Base-by-base conservation (phyloP, 2,888 invertebrate species). In the Phania funesta region DNA sequence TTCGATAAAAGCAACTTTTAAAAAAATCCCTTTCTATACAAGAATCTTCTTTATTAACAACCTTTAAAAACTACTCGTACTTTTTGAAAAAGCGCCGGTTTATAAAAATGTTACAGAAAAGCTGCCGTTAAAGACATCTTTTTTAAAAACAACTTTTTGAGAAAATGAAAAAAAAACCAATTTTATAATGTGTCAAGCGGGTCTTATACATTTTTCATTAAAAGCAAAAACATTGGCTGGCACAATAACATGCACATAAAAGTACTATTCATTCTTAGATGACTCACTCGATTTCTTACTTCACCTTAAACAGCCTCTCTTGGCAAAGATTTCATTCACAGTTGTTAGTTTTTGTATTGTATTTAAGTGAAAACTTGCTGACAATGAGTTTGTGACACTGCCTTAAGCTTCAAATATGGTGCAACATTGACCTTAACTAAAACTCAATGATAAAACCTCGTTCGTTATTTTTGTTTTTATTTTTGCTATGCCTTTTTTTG, bases 371-470 rank as follows among this genome's bases (percentile, higher is more conserved):
- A 82, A 82, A 82, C 82, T 74, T 58, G 82, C 58, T 75, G 74
- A 65, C 82, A 82, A 74, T 82, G 82, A 82, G 70, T 79, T 70
- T 56, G 74, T 82, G 82, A 79, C 82, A 78, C 68, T 54, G 79
- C 74, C 56, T 78, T 70, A 77, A 74, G 74, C 74, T 64, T 70
- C 44, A 78, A 82, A 75, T 78, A 62, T 79, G 79, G 68, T 82
- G 74, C 82, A 82, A 82, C 82, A 82, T 82, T 82, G 82, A 82
- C 82, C 82, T 82, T 82, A 82, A 75, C 82, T 65, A 75, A 68
- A 54, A 44, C 46, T 82, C 82, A 82, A 82, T 82, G 82, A 79
- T 79, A 79, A 82, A 78, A 74, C 58, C 74, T 78, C 46, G 68
- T 48, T 67, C 22, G 11, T 60, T 13, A 6, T 24, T 48, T 3